These are phyloP conservation scores for Drosophila atripex DNA, from an alignment of 2,888 invertebrate genomes.

Conservation along the genomic window DNA sequence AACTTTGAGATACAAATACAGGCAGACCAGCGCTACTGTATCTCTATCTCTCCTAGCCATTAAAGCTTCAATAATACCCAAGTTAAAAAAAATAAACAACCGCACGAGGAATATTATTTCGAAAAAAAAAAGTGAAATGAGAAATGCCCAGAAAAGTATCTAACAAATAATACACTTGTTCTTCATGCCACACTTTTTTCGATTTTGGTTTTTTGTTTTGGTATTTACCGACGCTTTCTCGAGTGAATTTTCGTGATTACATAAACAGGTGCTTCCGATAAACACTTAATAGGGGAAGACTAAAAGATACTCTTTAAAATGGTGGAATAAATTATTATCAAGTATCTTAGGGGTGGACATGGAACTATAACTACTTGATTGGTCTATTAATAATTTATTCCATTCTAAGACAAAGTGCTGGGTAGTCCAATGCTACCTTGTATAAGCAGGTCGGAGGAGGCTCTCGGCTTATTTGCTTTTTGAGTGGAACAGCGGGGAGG, in stretches of 20 bases:
- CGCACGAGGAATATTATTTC: constrained; percentile 29
- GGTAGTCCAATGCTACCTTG: constrained; percentile 30
- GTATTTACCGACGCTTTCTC: constrained; percentile 52
- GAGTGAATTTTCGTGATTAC: constrained; percentile 66
- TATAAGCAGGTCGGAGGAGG: constrained; percentile 27
- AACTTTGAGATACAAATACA: constrained; percentile 57
- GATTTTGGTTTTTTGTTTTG: constrained; percentile 24
- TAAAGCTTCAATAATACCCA: constrained; percentile 46
- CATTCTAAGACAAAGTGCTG: neutral
- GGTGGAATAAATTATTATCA: neutral
- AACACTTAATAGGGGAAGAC: neutral
- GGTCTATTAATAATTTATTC: no score
- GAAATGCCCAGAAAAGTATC: constrained; percentile 48
- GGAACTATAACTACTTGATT: no score
- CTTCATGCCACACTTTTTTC: constrained; percentile 29
- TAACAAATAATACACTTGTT: constrained; percentile 52
- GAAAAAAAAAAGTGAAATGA: constrained; percentile 23
- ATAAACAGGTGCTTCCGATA: constrained; percentile 52
- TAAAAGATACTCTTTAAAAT: neutral
- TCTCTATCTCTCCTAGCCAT: constrained; percentile 43
- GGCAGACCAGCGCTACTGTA: constrained; percentile 42
- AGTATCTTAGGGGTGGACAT: no score
- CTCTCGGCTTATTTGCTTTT: constrained; percentile 59
- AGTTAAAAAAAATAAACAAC: constrained; percentile 52
- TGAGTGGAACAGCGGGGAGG: constrained; percentile 28